Percentiles rank a stretch among this genome's conserved stretches.
Conservation (phyloP, 2,113 vertebrate genomes). For the Otis tarda region DNA sequence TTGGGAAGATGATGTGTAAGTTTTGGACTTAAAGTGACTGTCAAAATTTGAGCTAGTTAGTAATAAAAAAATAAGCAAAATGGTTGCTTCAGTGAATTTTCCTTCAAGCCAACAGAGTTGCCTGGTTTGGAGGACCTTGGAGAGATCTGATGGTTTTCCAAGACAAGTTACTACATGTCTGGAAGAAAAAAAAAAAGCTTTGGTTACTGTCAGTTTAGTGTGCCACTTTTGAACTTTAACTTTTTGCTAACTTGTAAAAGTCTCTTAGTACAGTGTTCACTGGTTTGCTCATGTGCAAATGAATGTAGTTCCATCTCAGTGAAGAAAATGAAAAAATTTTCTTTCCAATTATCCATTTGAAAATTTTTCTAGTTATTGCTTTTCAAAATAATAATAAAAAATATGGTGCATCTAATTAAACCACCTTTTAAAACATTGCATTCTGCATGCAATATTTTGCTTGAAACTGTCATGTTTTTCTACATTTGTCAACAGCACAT, state of each 20-base stretch:
- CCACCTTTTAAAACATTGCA: not conserved
- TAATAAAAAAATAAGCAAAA: not conserved
- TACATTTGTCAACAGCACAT: not conserved
- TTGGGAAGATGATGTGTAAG: not conserved
- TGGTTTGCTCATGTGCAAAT: not conserved
- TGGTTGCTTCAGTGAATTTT: not conserved
- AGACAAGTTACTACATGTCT: not conserved
- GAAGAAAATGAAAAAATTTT: not conserved
- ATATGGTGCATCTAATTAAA: not conserved
- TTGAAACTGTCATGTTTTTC: not conserved
- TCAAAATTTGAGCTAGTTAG: not conserved
- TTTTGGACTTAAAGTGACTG: not conserved
- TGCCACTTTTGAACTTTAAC: not conserved
- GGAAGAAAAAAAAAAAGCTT: not conserved
- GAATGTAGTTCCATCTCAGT: not conserved
- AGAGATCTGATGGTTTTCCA: not conserved
- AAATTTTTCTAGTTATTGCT: not conserved
- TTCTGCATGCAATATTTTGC: not conserved
- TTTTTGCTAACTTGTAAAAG: not conserved
- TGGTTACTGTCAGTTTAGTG: not conserved
- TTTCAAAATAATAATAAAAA: not conserved
- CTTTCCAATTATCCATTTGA: not conserved
- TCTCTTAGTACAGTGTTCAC: not conserved
- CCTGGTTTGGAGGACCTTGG: not conserved
- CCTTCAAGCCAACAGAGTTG: not conserved